Percentiles rank a stretch among this genome's conserved stretches.
Evolutionary conservation across 2,888 invertebrate species (phyloP).

Genomic region (Minunthozetes semirufus): DNA sequence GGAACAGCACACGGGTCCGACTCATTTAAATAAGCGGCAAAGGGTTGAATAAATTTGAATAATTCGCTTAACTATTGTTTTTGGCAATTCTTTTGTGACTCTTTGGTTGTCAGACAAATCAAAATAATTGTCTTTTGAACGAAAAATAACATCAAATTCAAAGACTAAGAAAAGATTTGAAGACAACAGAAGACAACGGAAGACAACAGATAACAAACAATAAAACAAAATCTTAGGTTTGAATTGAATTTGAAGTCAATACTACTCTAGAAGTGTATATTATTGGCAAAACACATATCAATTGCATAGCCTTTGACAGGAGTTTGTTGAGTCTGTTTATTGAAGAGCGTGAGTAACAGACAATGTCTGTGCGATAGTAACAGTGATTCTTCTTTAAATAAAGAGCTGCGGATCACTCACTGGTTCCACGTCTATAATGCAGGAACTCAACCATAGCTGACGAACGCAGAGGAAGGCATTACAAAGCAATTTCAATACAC

Average conservation of each 20-base stretch:
- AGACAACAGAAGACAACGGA: too few relatives aligned
- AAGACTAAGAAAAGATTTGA: too few relatives aligned
- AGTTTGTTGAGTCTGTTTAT: neutral
- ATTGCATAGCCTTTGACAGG: neutral
- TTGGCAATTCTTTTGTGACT: neutral
- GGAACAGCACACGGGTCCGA: too few relatives aligned
- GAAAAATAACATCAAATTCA: too few relatives aligned
- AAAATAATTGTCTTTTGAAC: too few relatives aligned
- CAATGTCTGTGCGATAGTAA: neutral
- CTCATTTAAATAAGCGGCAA: neutral
- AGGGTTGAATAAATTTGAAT: slow-evolving; percentile 8
- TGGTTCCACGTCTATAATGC: neutral
- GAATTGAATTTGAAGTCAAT: too few relatives aligned
- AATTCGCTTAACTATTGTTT: neutral
- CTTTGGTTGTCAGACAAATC: too few relatives aligned
- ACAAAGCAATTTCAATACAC: neutral
- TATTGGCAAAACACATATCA: neutral
- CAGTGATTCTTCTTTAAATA: slow-evolving; percentile 5
- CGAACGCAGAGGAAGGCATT: neutral
- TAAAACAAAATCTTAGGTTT: too few relatives aligned
- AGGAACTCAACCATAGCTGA: neutral
- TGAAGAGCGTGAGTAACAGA: neutral
- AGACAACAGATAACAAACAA: too few relatives aligned
- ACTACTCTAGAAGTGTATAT: neutral
- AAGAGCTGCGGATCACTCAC: neutral